Conservation (phyloP, 2,888 invertebrate species). For the Trachelus iudaicus region DNA sequence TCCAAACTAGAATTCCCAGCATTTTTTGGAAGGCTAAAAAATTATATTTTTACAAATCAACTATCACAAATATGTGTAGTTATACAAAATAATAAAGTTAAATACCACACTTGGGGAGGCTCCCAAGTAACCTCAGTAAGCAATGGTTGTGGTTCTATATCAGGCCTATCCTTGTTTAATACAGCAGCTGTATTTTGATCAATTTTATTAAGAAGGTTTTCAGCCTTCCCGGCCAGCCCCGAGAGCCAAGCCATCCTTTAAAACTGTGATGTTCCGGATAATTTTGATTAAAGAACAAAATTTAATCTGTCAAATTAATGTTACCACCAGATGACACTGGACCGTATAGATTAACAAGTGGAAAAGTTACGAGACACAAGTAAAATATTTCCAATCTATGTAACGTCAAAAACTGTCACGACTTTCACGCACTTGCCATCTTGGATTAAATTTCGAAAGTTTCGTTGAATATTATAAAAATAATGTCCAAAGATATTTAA, state of each 20-base stretch:
- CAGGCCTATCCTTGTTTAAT: conserved; percentile 62
- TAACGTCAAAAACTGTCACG: neutral
- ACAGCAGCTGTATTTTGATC: conserved; percentile 80
- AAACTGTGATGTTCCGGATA: neutral
- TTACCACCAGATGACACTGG: neutral
- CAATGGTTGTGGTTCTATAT: conserved; percentile 38
- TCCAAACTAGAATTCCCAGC: neutral
- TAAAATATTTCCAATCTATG: neutral
- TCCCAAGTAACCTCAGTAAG: conserved; percentile 55
- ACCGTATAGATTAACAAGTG: neutral
- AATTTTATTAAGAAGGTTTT: conserved; percentile 78
- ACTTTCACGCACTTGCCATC: neutral
- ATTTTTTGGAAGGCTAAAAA: neutral
- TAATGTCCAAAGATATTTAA: neutral
- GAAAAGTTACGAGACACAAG: neutral
- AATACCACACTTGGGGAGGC: conserved; percentile 26
- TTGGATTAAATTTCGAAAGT: neutral
- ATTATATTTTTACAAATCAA: neutral
- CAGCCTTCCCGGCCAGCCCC: conserved; percentile 78
- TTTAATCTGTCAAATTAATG: neutral
- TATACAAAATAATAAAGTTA: neutral
- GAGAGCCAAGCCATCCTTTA: conserved; percentile 76
- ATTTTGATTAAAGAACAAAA: neutral
- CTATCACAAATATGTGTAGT: neutral
- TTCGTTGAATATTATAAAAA: neutral